Conservation (phyloP, 2,888 invertebrate species). For the Leucophenga montana region DNA sequence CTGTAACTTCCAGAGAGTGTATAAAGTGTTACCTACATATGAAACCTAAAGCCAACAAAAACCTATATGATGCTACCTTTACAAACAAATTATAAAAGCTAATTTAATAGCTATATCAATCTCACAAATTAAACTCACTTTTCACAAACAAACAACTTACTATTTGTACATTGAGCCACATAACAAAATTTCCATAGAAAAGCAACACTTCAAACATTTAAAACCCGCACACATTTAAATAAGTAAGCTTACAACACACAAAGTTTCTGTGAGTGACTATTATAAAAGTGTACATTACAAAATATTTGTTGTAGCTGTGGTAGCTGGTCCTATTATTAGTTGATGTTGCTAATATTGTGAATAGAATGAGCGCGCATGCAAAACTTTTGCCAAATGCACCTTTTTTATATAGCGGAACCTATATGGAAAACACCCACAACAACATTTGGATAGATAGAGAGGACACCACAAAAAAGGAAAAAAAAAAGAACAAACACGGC, state of each 20-base stretch:
- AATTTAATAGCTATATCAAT: no score
- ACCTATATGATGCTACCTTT: no score
- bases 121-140: no score
- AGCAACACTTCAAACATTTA: not conserved
- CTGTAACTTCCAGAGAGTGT: no score
- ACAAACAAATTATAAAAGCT: not conserved
- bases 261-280: not conserved
- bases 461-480: not conserved
- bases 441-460: not conserved
- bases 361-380: not conserved
- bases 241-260: not conserved
- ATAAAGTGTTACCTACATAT: no score
- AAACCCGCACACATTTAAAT: not conserved
- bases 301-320: not conserved
- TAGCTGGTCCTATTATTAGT: constrained; percentile 27
- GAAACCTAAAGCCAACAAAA: no score
- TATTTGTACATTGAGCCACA: not conserved
- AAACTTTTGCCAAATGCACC: constrained; percentile 18
- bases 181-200: constrained; percentile 4
- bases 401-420: no score
- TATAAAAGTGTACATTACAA: no score
- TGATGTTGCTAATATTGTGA: not conserved
- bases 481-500: constrained; percentile 21
- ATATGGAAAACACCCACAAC: no score
- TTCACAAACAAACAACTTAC: not conserved